A percentile compares a stretch with the other conserved stretches of the same genome.
phyloP scores from a whole-genome alignment of 2,113 vertebrate species.

The Sceloporus undulatus region DNA sequence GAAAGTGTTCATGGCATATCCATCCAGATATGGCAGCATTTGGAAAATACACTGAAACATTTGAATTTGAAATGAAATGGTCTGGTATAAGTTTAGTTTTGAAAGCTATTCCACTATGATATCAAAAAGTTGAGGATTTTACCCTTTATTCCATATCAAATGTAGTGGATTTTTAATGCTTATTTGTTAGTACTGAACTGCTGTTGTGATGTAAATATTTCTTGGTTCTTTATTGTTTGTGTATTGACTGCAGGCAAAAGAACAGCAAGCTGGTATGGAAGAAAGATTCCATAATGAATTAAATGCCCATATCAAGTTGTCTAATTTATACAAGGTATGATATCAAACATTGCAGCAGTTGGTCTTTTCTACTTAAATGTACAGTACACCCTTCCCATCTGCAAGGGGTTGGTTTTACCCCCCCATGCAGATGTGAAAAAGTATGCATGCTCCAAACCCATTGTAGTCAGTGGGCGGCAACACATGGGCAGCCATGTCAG shows the following conservation, averaged over 20 bases:
- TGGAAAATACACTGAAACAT: background rate
- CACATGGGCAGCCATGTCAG: too few species aligned
- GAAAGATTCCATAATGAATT: slow-evolving; percentile 94
- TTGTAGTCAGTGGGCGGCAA: too few species aligned
- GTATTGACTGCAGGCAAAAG: slow-evolving; percentile 82
- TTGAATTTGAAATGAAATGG: background rate
- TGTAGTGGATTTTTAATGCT: background rate
- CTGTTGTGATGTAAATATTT: background rate
- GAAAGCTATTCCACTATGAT: background rate
- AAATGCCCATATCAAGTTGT: slow-evolving; percentile 95
- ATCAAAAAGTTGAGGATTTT: background rate
- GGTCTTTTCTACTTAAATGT: background rate
- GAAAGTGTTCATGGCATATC: background rate
- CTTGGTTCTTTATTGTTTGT: background rate
- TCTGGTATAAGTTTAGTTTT: background rate
- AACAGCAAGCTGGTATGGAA: slow-evolving; percentile 88
- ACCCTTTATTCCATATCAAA: background rate
- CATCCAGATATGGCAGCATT: background rate
- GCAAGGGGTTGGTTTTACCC: too few species aligned
- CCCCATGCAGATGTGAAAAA: too few species aligned
- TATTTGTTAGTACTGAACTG: background rate
- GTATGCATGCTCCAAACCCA: too few species aligned
- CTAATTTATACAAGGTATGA: slow-evolving; percentile 93
- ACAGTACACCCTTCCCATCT: too few species aligned
- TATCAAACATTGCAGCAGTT: background rate